Conservation (phyloP, 2,113 vertebrate genomes). For the Brachirus orientalis region DNA sequence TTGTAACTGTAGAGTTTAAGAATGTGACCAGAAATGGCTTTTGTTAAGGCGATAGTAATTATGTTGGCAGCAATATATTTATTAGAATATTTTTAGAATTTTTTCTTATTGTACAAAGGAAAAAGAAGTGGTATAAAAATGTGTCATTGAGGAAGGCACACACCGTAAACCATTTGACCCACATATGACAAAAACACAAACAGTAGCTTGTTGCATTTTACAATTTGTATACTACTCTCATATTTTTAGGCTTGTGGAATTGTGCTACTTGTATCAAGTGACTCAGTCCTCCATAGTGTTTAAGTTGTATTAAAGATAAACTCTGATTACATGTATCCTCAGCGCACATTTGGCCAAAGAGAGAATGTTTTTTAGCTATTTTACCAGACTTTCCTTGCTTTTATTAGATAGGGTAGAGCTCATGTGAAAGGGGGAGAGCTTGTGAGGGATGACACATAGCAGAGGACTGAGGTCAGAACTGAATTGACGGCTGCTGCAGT, state of each 20-base stretch:
- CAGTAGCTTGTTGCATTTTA: background rate
- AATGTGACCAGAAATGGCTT: conserved; percentile 12
- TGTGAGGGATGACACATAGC: too few species aligned
- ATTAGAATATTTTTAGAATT: conserved; percentile 2
- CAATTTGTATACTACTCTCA: background rate
- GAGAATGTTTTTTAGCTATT: background rate
- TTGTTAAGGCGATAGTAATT: conserved; percentile 9
- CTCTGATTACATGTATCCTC: background rate
- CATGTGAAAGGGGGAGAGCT: too few species aligned
- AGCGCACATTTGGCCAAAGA: conserved; percentile 5
- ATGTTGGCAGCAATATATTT: conserved; percentile 1
- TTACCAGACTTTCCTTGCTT: too few species aligned
- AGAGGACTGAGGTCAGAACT: too few species aligned
- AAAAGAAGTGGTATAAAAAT: background rate
- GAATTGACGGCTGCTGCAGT: too few species aligned
- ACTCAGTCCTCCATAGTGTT: background rate
- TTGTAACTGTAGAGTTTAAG: conserved; percentile 26
- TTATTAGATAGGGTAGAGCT: too few species aligned
- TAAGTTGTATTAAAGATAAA: too few species aligned
- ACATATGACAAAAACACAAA: background rate
- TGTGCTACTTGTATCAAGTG: background rate
- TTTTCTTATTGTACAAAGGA: conserved; percentile 5
- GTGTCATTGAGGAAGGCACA: background rate
- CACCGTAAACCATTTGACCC: background rate
- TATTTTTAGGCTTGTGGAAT: background rate